Evolutionary conservation across 2,797 vertebrate genomes (phyloP), one percentile per base, ranked within the genome.

Genomic region (Sebastes cheni): DNA sequence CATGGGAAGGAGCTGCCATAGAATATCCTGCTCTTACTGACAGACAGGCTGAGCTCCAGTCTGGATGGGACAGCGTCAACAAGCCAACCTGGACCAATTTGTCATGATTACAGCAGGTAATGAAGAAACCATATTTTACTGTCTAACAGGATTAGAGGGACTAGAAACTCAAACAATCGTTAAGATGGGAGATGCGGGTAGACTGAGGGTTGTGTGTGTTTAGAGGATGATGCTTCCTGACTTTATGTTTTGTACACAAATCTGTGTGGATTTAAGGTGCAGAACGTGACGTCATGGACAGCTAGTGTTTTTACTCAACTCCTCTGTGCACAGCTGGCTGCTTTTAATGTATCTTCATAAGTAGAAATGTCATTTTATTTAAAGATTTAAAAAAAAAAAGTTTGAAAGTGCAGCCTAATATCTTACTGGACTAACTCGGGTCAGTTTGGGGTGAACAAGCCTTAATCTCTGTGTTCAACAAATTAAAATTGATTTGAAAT

Each of bases 51-150:
- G 72, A 83, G 14, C 36, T 4, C 30, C 22, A 18, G 67, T 66
- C 65, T 68, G 80, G 77, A 89, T 61, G 83, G 60, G 87, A 90
- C 76, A 6, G 68, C 88, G 58, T 70, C 83, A 64, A 75, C 82
- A 65, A 76, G 55, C 68, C 78, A 23, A 71, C 23, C 69, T 8
- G 76, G 88, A 86, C 62, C 82, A 25, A 76, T 81, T 46, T 89
- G 85, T 83, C 88, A 87, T 86, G 89, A 85, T 84, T 77, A 80
- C 83, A 77, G 79, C 79, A 95, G 95, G 95, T 96, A 95, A 92
- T 55, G 46, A 25, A 60, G 67, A 69, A 64, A 65, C 23, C 34
- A 5, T 72, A 62, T 75, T 81, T 87, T 58, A 64, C 72, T 72
- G 66, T 67, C 36, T 73, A 18, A 70, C 27, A 27, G 77, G 69